Conservation (phyloP, 2,797 vertebrate species). For the Vireo griseus region DNA sequence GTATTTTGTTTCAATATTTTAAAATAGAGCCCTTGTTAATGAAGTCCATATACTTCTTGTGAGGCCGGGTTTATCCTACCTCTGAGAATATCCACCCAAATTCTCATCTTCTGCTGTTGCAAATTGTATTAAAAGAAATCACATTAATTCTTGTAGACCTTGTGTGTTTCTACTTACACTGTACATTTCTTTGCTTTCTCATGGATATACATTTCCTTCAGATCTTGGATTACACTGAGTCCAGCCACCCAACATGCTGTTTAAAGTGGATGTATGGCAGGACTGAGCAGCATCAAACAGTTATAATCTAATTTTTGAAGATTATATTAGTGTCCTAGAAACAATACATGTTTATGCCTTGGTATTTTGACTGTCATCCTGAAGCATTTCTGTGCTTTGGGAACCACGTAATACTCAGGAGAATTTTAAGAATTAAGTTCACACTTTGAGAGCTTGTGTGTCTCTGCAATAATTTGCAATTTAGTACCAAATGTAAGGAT, state of each 20-base stretch:
- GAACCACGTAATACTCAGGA: neutral
- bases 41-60: neutral
- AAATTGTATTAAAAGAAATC: neutral
- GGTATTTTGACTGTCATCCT: neutral
- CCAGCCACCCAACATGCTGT: neutral
- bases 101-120: neutral
- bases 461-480: neutral
- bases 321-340: neutral
- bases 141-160: neutral
- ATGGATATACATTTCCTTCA: neutral
- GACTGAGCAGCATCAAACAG: neutral
- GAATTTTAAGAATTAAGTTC: neutral
- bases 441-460: neutral
- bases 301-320: conserved; percentile 27
- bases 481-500: neutral
- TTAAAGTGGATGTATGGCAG: neutral
- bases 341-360: neutral
- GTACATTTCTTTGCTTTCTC: neutral
- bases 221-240: neutral
- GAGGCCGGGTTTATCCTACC: neutral
- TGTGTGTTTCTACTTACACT: neutral
- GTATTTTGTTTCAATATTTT: neutral
- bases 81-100: neutral
- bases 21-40: neutral
- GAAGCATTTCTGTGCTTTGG: neutral